Evolutionary conservation across 2,797 vertebrate species (phyloP).

Genomic region (Cephalopachus bancanus): DNA sequence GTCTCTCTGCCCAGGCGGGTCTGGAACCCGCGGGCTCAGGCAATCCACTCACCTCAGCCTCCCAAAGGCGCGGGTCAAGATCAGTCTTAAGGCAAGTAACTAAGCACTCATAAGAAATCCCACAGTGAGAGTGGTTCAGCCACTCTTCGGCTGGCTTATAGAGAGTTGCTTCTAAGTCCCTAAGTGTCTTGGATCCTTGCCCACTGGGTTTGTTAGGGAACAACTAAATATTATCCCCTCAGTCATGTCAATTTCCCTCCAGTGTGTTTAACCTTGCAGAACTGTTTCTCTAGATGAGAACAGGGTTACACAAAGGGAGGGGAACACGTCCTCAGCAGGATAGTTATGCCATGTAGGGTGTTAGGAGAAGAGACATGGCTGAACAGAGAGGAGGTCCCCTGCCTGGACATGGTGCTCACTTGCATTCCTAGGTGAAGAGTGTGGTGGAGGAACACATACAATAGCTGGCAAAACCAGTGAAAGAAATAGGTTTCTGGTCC

Average conservation of each 20-base stretch:
- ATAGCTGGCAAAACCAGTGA: background rate
- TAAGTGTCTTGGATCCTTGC: background rate
- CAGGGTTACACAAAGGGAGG: constrained; percentile 51
- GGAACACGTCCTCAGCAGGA: background rate
- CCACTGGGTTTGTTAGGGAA: constrained; percentile 16
- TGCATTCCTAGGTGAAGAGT: background rate
- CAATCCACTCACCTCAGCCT: no score
- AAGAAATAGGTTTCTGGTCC: background rate
- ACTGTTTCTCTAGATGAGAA: constrained; percentile 51
- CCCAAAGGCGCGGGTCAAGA: background rate
- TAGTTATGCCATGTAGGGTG: background rate
- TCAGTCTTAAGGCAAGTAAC: background rate
- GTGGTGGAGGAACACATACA: background rate
- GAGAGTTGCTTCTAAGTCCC: background rate
- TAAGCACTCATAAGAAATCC: background rate
- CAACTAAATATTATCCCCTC: background rate
- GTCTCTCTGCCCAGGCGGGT: no score
- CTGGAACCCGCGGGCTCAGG: no score
- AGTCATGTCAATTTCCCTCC: background rate
- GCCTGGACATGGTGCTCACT: background rate
- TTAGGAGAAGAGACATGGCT: background rate
- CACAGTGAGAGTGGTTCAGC: background rate
- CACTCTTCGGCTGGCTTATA: background rate
- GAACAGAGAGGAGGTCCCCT: background rate
- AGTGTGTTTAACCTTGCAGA: constrained; percentile 40